Evolutionary conservation across 1,140 invertebrate genomes (phyloP).

Genomic region (Lycorma delicatula): DNA sequence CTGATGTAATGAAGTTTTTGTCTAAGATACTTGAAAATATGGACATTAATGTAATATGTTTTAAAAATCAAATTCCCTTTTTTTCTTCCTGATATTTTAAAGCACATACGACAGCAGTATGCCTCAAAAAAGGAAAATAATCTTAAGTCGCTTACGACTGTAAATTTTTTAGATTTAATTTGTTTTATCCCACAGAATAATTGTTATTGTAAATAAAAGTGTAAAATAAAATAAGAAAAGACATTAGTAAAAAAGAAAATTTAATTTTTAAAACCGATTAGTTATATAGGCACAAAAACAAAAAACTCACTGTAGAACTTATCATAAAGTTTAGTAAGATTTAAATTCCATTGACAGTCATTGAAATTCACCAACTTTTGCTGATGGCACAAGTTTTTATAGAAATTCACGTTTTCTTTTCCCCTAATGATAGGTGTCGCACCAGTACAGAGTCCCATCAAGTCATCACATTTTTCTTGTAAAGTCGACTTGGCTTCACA

Average conservation of each 20-base stretch:
- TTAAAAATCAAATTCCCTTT: neutral
- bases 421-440: neutral
- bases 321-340: neutral
- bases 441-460: conserved; percentile 5
- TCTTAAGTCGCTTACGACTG: neutral
- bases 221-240: neutral
- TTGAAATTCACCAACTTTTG: neutral
- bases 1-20: conserved; percentile 1
- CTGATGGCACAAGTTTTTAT: conserved; percentile 7
- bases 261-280: neutral
- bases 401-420: neutral
- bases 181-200: neutral
- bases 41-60: neutral
- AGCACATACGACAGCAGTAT: neutral
- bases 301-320: neutral
- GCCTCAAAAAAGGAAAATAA: conserved; percentile 5
- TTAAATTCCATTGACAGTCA: neutral
- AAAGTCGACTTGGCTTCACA: neutral
- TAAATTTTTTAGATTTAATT: neutral
- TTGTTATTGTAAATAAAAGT: neutral
- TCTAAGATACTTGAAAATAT: neutral
- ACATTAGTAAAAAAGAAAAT: neutral
- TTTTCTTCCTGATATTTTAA: neutral
- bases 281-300: neutral
- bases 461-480: conserved; percentile 12